Conservation (phyloP, 2,888 invertebrate genomes). For the Heliconius aoede region DNA sequence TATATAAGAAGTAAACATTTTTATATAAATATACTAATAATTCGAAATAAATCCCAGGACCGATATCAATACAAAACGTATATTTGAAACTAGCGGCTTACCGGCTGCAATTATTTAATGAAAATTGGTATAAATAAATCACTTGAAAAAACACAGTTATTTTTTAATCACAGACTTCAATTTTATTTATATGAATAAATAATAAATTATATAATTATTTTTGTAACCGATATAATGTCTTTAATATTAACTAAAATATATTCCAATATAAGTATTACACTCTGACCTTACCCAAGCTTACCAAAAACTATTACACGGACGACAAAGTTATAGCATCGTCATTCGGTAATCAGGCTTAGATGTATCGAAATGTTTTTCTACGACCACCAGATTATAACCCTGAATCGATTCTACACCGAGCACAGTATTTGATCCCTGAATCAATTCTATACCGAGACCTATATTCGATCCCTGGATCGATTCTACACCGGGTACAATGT, state of each 20-base stretch:
- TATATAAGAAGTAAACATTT: neutral
- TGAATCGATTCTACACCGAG: conserved; percentile 45
- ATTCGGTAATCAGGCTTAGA: conserved; percentile 63
- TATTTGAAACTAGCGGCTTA: too few species aligned
- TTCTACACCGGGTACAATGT: too few species aligned
- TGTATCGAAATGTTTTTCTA: conserved; percentile 68
- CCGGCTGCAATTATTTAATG: too few species aligned
- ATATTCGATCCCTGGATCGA: too few species aligned
- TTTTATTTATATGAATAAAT: neutral
- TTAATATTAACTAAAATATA: conserved; percentile 8
- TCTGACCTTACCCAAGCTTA: conserved; percentile 9
- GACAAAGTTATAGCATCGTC: conserved; percentile 42
- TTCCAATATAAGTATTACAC: neutral
- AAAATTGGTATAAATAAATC: neutral
- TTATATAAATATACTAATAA: neutral
- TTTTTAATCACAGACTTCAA: too few species aligned
- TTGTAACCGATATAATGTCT: neutral
- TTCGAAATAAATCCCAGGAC: neutral
- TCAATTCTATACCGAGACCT: too few species aligned
- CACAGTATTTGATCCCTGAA: too few species aligned
- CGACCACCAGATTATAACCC: conserved; percentile 58
- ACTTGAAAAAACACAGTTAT: too few species aligned
- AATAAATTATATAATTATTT: neutral
- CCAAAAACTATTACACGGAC: conserved; percentile 17
- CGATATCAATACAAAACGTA: neutral